phyloP scores from a whole-genome alignment of 2,113 vertebrate species.

The Tachuris rubrigastra region DNA sequence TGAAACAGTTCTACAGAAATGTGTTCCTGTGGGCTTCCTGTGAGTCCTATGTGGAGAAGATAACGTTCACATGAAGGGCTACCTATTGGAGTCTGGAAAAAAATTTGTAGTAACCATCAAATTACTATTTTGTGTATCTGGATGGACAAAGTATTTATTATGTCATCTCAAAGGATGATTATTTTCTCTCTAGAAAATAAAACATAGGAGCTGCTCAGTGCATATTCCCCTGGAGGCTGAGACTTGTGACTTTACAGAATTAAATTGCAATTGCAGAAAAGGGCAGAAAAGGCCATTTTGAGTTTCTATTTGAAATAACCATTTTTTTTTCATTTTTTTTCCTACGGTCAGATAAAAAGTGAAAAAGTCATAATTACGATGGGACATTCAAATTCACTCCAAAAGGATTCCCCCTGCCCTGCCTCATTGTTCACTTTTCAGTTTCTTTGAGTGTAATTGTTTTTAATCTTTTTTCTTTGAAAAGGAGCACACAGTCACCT shows the following conservation, averaged over 20 bases:
- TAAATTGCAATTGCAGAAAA: neutral
- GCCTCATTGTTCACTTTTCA: neutral
- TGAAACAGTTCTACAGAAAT: neutral
- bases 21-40: neutral
- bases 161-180: neutral
- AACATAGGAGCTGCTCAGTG: neutral
- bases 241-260: neutral
- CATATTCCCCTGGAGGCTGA: neutral
- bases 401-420: fast-evolving
- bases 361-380: neutral
- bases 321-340: fast-evolving
- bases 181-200: neutral
- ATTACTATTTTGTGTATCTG: neutral
- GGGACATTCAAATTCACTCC: neutral
- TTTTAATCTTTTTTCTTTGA: neutral
- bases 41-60: neutral
- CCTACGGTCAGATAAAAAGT: neutral
- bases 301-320: neutral
- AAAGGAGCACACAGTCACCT: neutral
- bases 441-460: neutral
- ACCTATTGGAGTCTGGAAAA: neutral
- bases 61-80: neutral
- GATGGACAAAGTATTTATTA: neutral
- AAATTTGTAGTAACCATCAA: neutral
- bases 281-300: neutral